Conservation (phyloP, 1,140 invertebrate genomes). For the Holotrichia oblita region DNA sequence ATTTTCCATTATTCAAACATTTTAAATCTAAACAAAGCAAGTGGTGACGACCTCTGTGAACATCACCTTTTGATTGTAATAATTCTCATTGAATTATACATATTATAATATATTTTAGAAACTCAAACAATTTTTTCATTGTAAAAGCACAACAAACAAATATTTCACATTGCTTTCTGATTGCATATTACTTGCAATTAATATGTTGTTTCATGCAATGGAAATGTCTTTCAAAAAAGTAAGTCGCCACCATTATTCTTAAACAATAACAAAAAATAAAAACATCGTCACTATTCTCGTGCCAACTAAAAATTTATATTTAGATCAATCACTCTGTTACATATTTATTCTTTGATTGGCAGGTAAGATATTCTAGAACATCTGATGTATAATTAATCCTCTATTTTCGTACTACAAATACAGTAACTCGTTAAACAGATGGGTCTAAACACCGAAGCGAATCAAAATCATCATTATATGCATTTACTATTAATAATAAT, state of each 20-base stretch:
- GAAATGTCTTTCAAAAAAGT: too few relatives aligned
- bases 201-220: neutral
- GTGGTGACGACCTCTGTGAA: too few relatives aligned
- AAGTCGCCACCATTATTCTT: neutral
- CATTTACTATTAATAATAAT: too few relatives aligned
- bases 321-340: constrained; percentile 29
- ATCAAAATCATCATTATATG: too few relatives aligned
- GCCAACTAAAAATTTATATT: constrained; percentile 19
- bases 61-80: too few relatives aligned
- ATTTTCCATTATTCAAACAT: too few relatives aligned
- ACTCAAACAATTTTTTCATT: too few relatives aligned
- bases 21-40: too few relatives aligned
- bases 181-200: neutral
- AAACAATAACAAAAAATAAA: neutral
- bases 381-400: neutral
- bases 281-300: neutral
- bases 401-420: neutral
- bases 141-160: too few relatives aligned
- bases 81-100: too few relatives aligned
- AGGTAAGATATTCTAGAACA: constrained; percentile 22
- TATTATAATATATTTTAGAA: too few relatives aligned
- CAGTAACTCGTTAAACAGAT: neutral
- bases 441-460: neutral
- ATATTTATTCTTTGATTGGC: constrained; percentile 22
- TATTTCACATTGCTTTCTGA: too few relatives aligned